phyloP scores from a whole-genome alignment of 37 sponge, comb jelly and placozoan species.

The Axinella damicornis region DNA sequence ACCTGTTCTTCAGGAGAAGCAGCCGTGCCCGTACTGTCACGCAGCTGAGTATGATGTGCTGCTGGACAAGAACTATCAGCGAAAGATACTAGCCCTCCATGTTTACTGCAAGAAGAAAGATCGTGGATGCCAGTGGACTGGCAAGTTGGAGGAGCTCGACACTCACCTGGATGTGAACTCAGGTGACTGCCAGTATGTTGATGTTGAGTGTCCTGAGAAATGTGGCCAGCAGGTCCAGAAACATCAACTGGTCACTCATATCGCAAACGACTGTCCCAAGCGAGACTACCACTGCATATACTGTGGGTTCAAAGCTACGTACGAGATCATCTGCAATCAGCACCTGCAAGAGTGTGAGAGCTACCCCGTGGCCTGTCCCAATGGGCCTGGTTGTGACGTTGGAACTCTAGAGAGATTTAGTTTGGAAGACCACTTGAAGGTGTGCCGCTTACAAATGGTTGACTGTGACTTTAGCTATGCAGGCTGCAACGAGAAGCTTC shows the following conservation, averaged over 20 bases:
- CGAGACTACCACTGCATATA: background rate
- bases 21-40: slow-evolving; percentile 14
- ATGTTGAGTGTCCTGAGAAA: slow-evolving; percentile 21
- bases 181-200: slow-evolving; percentile 15
- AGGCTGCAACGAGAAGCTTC: slow-evolving; percentile 16
- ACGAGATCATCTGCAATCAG: background rate
- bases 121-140: slow-evolving; percentile 33
- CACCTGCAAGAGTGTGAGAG: background rate
- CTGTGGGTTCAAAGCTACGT: slow-evolving; percentile 14
- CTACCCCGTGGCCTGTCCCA: slow-evolving; percentile 23
- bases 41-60: background rate
- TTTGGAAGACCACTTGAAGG: slow-evolving; percentile 15
- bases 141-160: background rate
- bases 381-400: background rate
- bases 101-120: background rate
- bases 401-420: background rate
- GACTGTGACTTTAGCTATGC: slow-evolving; percentile 20
- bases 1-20: background rate
- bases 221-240: slow-evolving; percentile 13
- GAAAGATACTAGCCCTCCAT: background rate
- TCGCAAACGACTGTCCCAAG: background rate
- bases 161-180: slow-evolving; percentile 3
- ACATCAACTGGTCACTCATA: background rate
- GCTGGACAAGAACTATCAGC: background rate
- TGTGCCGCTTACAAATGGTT: slow-evolving; percentile 1